A percentile compares a stretch with the other conserved stretches of the same genome.
These are phyloP conservation scores for Austrolebias charrua DNA, from an alignment of 2,797 vertebrate species.

Conservation along the genomic window DNA sequence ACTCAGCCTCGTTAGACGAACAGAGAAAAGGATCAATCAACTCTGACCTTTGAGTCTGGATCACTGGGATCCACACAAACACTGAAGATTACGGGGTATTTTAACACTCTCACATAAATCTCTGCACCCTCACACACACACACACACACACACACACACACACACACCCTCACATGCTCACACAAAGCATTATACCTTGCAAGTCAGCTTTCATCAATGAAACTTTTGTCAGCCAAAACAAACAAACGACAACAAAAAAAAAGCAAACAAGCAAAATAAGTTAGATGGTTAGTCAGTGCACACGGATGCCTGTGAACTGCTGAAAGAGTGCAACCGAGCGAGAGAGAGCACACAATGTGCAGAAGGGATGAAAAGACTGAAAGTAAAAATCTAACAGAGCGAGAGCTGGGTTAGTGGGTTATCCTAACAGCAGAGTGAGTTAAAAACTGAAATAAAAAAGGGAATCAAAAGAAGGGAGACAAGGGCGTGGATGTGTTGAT, in stretches of 20 bases:
- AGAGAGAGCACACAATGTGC: too few species aligned
- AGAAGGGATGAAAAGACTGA: slow-evolving; percentile 50
- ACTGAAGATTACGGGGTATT: slow-evolving; percentile 71
- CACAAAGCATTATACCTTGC: slow-evolving; percentile 95
- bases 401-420: slow-evolving; percentile 67
- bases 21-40: slow-evolving; percentile 59
- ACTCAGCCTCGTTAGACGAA: too few species aligned
- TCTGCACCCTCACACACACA: slow-evolving; percentile 40
- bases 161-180: slow-evolving; percentile 70
- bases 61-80: slow-evolving; percentile 73
- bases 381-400: slow-evolving; percentile 36
- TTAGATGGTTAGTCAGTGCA: slow-evolving; percentile 94
- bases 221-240: slow-evolving; percentile 94
- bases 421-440: slow-evolving; percentile 53
- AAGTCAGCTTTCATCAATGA: slow-evolving; percentile 99
- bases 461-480: slow-evolving; percentile 3
- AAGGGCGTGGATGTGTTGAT: slow-evolving; percentile 8
- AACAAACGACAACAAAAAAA: slow-evolving; percentile 60
- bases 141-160: slow-evolving; percentile 75
- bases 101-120: slow-evolving; percentile 7
- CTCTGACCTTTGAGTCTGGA: slow-evolving; percentile 73
- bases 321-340: slow-evolving; percentile 50
- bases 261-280: slow-evolving; percentile 95
- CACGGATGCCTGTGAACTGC: slow-evolving; percentile 85
- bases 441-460: slow-evolving; percentile 24